Evolutionary conservation across 2,113 vertebrate genomes (phyloP), one percentile per base, ranked within the genome.

Genomic region (Phrynocephalus versicolor): DNA sequence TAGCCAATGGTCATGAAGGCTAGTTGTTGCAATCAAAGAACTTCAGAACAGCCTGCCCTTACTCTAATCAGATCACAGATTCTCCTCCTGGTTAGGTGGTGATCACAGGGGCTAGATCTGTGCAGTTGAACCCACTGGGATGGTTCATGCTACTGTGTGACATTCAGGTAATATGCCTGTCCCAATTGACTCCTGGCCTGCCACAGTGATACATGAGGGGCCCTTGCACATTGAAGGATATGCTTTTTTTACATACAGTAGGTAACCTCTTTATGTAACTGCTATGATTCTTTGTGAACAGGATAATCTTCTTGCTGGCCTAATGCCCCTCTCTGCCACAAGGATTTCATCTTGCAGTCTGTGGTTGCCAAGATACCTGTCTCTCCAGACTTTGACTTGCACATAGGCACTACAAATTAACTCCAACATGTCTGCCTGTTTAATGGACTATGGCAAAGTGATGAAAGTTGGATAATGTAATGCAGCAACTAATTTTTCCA

Each of bases 401-500:
- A 86, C 14, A 55, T 0, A 23, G 51, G 45, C 2, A 18, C 74
- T 88, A 57, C 74, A 85, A 88, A 39, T 64, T 71, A 16, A 23
- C 84, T 70, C 0, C 0, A 73, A 78, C 82, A 85, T 65, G 51
- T 73, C 86, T 86, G 81, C 45, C 13, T 86, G 0, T 39, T 75
- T 87, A 90, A 87, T n/a, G 67, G 62, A 21, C 73, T 81, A 85
- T 30, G 58, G 51, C 60, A 65, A 57, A 80, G 14, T 67, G 73
- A 55, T 69, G 51, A 77, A 35, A 35, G 12, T 27, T 58, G 73
- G 0, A 2, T 79, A 81, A 87, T 62, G 83, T 60, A 86, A 79
- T 86, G 70, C 51, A 70, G 57, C n/a, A 71, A 67, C 75, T 89
- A 81, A 89, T 89, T 89, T 89, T 87, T 87, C 78, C 85, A 83